These are phyloP conservation scores for Drosophila parabipectinata DNA, from an alignment of 1,140 invertebrate genomes.

Conservation along the genomic window DNA sequence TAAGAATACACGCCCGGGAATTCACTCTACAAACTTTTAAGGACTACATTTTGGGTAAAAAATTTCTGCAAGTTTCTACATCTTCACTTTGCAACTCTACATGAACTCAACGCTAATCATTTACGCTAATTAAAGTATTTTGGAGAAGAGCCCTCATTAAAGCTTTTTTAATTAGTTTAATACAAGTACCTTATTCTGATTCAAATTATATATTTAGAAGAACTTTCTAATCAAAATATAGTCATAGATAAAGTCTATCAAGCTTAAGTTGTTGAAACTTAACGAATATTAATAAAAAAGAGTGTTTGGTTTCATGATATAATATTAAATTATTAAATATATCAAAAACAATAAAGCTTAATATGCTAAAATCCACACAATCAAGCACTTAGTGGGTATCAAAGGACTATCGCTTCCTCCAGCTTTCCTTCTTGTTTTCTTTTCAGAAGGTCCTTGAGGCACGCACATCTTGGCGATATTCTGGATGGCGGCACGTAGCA, in stretches of 20 bases:
- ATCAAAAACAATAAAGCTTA: not conserved
- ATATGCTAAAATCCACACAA: not conserved
- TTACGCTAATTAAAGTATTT: too few relatives aligned
- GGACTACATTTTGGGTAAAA: not conserved
- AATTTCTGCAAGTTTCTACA: too few relatives aligned
- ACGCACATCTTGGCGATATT: conserved; percentile 50
- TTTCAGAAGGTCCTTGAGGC: conserved; percentile 35
- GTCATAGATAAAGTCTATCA: too few relatives aligned
- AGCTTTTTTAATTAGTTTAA: too few relatives aligned
- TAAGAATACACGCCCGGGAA: not conserved
- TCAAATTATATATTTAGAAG: too few relatives aligned
- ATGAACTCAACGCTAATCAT: too few relatives aligned
- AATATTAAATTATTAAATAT: not conserved
- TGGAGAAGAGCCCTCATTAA: too few relatives aligned
- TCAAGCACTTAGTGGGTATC: not conserved
- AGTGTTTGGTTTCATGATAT: not conserved
- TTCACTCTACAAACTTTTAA: not conserved
- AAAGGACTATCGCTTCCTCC: not conserved
- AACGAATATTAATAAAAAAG: too few relatives aligned
- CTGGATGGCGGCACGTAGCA: conserved; percentile 67
- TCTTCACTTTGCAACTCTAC: too few relatives aligned
- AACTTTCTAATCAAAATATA: too few relatives aligned
- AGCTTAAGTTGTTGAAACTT: too few relatives aligned
- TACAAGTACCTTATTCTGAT: too few relatives aligned
- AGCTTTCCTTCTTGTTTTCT: not conserved